A percentile compares a stretch with the other conserved stretches of the same genome.
Conservation (phyloP, 2,113 vertebrate genomes). For the Periophthalmus modestus region DNA sequence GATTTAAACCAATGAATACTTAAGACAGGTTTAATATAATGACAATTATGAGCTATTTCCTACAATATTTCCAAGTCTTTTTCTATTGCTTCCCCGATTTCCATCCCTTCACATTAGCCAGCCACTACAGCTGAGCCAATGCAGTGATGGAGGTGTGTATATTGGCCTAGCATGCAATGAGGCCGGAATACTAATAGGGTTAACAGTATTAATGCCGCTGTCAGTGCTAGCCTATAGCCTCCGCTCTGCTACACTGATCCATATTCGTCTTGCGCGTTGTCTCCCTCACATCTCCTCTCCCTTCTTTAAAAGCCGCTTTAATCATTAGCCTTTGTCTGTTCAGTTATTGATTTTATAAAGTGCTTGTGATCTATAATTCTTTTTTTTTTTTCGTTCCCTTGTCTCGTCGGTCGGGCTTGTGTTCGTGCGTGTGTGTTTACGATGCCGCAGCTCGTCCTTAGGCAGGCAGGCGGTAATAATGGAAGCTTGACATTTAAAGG, state of each 20-base stretch:
- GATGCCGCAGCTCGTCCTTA: conserved; percentile 17
- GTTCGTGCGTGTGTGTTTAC: conserved; percentile 38
- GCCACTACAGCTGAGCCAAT: conserved; percentile 32
- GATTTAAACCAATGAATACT: too few relatives aligned
- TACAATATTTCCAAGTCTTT: too few relatives aligned
- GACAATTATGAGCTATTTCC: too few relatives aligned
- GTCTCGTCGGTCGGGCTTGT: not conserved
- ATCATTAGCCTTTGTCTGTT: conserved; percentile 53
- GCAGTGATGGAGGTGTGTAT: conserved; percentile 68
- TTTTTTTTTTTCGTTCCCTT: conserved; percentile 37
- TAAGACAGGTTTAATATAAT: too few relatives aligned
- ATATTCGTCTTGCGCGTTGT: not conserved
- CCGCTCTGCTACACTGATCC: conserved; percentile 16
- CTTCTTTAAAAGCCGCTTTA: conserved; percentile 39
- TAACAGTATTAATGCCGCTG: conserved; percentile 73
- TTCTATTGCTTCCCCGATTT: not conserved
- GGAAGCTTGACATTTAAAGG: conserved; percentile 76
- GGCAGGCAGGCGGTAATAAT: conserved; percentile 54
- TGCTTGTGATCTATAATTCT: conserved; percentile 62
- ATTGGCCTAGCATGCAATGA: conserved; percentile 60
- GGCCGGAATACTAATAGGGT: conserved; percentile 71
- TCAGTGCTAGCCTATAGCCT: conserved; percentile 49
- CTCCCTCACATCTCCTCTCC: not conserved
- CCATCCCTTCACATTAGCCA: conserved; percentile 9
- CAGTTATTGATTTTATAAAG: conserved; percentile 62